Evolutionary conservation across 2,797 vertebrate species (phyloP), one percentile per base, ranked within the genome.

Genomic region (Acrocephalus scirpaceus): DNA sequence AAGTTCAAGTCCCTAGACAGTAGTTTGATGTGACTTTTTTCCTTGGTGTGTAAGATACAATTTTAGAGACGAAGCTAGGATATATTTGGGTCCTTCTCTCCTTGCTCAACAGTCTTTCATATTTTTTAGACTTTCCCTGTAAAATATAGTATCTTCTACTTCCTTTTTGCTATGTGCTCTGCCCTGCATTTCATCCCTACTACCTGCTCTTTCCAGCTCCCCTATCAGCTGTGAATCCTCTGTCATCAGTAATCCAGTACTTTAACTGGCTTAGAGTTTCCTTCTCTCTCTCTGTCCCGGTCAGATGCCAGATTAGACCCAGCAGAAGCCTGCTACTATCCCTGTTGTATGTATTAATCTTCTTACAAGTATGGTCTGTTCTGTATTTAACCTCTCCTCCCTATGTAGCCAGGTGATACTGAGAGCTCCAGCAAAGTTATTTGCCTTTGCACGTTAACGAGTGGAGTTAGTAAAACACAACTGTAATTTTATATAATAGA

Each of bases 251-350:
- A 95, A 93, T 93, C 88, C 81, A 95, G 86, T 74, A 74, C 86
- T 93, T 89, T 85, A 96, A 93, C 81, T 83, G 93, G 88, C 61
- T 96, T 96, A 95, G 83, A 87, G 67, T 95, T 96, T 95, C 92
- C 40, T 94, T 87, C 90, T 88, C 79, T 89, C 86, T 92, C 94
- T 93, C 65, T 89, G 80, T 92, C 88, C 72, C 6, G 29, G 96
- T 94, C 96, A 95, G 78, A 85, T 58, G 72, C 95, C 93, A 95
- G 93, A 95, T 95, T 95, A 96, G 81, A 95, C 40, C 15, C 84
- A 92, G 69, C 62, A 92, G 93, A 95, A 96, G 86, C 86, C 86
- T 84, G 69, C 56, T 87, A 88, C 93, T 94, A 74, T 69, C 95
- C 69, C 77, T 87, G 77, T 67, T 93, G 77, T 95, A 67, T 34